Percentiles rank a stretch among this genome's conserved stretches.
Conservation (phyloP, 2,113 vertebrate species). For the Salvelinus fontinalis region DNA sequence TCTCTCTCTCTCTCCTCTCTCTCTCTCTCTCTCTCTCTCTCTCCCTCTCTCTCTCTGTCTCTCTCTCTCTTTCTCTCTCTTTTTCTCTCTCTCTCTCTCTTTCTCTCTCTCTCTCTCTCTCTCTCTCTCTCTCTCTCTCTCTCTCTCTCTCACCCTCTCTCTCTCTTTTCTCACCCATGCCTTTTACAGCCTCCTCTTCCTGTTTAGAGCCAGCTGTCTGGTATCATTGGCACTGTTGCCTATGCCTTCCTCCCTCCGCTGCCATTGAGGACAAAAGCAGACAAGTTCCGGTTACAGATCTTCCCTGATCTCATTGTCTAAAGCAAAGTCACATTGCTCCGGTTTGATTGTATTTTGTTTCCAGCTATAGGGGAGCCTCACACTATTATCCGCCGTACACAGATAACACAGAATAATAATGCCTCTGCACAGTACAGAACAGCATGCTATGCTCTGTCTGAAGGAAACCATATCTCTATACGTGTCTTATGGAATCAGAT, state of each 20-base stretch:
- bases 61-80: neutral
- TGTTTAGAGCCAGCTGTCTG: constrained; percentile 5
- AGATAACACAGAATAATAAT: neutral
- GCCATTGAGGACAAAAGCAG: neutral
- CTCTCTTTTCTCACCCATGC: neutral
- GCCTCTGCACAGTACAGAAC: neutral
- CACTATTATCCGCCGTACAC: constrained; percentile 20
- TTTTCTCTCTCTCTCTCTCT: neutral
- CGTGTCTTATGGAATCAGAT: neutral
- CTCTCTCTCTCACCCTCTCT: neutral
- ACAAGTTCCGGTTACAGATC: constrained; percentile 29
- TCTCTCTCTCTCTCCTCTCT: neutral
- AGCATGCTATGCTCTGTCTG: neutral
- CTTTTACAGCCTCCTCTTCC: constrained; percentile 10
- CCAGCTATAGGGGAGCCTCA: constrained; percentile 27
- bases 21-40: neutral
- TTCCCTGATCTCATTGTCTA: constrained; percentile 35
- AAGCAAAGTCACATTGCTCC: constrained; percentile 40
- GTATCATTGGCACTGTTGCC: neutral
- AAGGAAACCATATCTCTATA: neutral
- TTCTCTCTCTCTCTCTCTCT: neutral
- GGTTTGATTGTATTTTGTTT: constrained; percentile 34
- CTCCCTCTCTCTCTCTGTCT: neutral
- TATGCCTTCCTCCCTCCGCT: neutral
- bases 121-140: neutral